Base-by-base conservation (phyloP, 1,140 invertebrate species). In the Rhysida immarginata region DNA sequence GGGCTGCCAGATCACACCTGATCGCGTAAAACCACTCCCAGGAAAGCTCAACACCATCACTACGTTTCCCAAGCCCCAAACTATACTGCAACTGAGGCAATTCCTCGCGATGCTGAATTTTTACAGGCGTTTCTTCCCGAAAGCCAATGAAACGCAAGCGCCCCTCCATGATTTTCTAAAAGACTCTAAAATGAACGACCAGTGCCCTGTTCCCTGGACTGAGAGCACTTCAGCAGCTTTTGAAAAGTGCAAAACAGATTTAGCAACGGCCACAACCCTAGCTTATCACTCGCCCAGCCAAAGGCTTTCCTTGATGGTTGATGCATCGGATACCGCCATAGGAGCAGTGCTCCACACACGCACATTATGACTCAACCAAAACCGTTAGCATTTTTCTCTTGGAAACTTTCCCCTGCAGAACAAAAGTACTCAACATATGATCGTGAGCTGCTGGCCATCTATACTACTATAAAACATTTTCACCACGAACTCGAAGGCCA, bases 381-480 rank as follows among this genome's bases (percentile, higher is more conserved):
- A 65, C 71, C 68, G 1, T 49, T 71, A 0, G 66, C 62, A 21
- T 73, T 70, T 55, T 71, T 70, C 49, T 71, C 68, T 11, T 66
- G 62, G 48, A 71, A 70, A 55, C 52, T 73, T 0, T 63, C 43
- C 3, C 35, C 59, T 18, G 50, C 64, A 0, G 61, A 74, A 60
- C 41, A 55, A 20, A 66, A 67, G 25, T 72, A 72, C 44, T 63
- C 62, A 13, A 62, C 68, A 1, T 75, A 69, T 61, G 71, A 74
- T 55, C 54, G 69, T 3, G 73, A 77, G 60, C 58, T 77, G 1
- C 52, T 75, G 74, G n/a, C 70, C 0, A 68, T 73, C 21, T 76
- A 74, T 59, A 53, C 59, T 14, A 62, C 64, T 5, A 59, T 74
- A 0, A 64, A 69, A 55, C 65, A 70, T 76, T n/a, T 76, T 57